Percentiles rank a stretch among this genome's conserved stretches.
These are phyloP conservation scores for Zhengitettix transpicula DNA, from an alignment of 2,888 invertebrate genomes.

Conservation along the genomic window DNA sequence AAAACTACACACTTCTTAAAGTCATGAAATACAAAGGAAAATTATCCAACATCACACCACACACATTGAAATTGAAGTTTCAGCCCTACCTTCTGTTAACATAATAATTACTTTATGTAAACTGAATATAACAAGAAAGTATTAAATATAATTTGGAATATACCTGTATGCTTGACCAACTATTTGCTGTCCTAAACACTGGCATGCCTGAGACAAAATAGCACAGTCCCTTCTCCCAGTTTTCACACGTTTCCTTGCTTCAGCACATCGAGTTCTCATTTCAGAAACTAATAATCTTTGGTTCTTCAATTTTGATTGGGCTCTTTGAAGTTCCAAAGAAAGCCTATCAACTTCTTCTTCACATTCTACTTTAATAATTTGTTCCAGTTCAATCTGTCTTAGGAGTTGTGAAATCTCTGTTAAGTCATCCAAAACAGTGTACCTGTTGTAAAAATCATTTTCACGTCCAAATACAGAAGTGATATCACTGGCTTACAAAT, in stretches of 20 bases:
- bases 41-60: too few relatives aligned
- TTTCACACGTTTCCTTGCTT: constrained; percentile 20
- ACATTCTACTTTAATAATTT: constrained; percentile 19
- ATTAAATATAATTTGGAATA: not conserved
- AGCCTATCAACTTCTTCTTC: constrained; percentile 20
- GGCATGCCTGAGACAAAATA: constrained; percentile 21
- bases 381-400: constrained; percentile 22
- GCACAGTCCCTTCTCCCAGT: constrained; percentile 21
- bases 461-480: too few relatives aligned
- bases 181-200: constrained; percentile 20
- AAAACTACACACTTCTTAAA: too few relatives aligned
- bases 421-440: constrained; percentile 23
- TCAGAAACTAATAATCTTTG: constrained; percentile 20
- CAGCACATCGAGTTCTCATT: constrained; percentile 20
- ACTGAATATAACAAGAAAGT: not conserved
- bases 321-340: constrained; percentile 19
- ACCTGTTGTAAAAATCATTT: constrained; percentile 15
- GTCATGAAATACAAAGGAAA: too few relatives aligned
- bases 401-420: constrained; percentile 22
- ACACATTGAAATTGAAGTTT: too few relatives aligned
- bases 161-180: constrained; percentile 23
- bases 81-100: too few relatives aligned
- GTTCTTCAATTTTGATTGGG: constrained; percentile 19
- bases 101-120: too few relatives aligned
- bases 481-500: not conserved